A percentile compares a stretch with the other conserved stretches of the same genome.
These are phyloP conservation scores for Rhagium mordax DNA, from an alignment of 2,888 invertebrate species.

Conservation along the genomic window DNA sequence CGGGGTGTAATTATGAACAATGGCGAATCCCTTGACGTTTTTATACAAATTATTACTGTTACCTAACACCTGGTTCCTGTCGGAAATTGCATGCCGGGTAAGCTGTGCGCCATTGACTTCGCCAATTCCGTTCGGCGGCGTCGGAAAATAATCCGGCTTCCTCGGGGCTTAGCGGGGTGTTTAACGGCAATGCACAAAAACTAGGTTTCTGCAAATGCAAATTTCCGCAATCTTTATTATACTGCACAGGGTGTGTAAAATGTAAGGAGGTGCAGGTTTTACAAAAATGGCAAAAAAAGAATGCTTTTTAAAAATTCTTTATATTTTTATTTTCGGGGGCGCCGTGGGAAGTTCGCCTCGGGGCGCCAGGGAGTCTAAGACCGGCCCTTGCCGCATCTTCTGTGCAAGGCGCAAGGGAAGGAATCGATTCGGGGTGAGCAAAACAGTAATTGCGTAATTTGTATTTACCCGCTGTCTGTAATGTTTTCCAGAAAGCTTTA, in stretches of 20 bases:
- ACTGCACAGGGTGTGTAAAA: too few relatives aligned
- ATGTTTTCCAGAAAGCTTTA: not conserved
- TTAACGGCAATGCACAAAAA: not conserved
- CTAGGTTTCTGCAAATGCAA: not conserved
- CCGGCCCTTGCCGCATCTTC: too few relatives aligned
- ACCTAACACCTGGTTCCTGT: constrained; percentile 51
- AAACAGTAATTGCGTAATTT: not conserved
- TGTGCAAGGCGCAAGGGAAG: too few relatives aligned
- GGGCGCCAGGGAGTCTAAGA: too few relatives aligned
- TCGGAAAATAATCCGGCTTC: not conserved
- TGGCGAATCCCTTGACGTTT: constrained; percentile 49
- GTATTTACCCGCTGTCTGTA: not conserved
- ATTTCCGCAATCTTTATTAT: too few relatives aligned
- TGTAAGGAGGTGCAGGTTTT: too few relatives aligned
- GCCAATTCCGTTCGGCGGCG: constrained; percentile 24
- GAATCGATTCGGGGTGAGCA: not conserved
- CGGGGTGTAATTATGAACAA: constrained; percentile 50
- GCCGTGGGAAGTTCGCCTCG: too few relatives aligned
- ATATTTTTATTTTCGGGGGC: too few relatives aligned
- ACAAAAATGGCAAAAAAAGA: too few relatives aligned
- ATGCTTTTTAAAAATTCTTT: too few relatives aligned
- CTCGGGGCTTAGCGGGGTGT: not conserved
- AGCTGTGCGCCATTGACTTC: constrained; percentile 23
- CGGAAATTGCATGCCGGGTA: constrained; percentile 50
- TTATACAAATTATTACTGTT: constrained; percentile 48